phyloP scores from a whole-genome alignment of 2,797 vertebrate genomes.

The Thripadectes ignobilis region DNA sequence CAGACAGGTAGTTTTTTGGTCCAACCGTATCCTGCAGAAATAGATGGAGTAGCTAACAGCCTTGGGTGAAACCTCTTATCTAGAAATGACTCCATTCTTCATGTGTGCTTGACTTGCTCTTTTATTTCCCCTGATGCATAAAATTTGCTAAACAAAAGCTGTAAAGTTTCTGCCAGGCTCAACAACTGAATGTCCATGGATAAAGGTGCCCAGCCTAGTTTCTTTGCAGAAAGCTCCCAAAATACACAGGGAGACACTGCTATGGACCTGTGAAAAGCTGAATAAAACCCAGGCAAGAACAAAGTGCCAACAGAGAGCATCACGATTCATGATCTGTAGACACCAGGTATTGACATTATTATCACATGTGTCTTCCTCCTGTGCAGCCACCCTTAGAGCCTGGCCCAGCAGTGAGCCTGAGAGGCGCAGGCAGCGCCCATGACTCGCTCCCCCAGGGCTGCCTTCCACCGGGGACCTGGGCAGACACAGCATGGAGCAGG shows the following conservation, averaged over 20 bases:
- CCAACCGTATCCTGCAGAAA: not conserved
- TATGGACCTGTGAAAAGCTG: not conserved
- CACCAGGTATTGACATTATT: not conserved
- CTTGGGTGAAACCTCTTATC: not conserved
- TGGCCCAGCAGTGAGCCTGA: not conserved
- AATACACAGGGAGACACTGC: not conserved
- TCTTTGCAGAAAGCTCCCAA: not conserved
- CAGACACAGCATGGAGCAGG: not conserved
- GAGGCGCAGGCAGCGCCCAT: rapidly evolving
- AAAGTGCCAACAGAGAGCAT: not conserved
- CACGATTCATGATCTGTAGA: not conserved
- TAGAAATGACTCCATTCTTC: not conserved
- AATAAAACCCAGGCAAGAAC: not conserved
- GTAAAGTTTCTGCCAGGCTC: not conserved
- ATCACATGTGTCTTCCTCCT: rapidly evolving
- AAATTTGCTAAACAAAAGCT: not conserved
- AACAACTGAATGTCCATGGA: not conserved
- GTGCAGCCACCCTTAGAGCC: not conserved
- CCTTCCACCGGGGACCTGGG: not conserved
- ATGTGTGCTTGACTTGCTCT: not conserved
- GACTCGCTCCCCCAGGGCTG: not conserved
- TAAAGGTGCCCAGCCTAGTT: not conserved
- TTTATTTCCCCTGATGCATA: not conserved
- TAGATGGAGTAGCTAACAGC: not conserved
- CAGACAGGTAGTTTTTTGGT: not conserved